Evolutionary conservation across 2,797 vertebrate genomes (phyloP), one percentile per base, ranked within the genome.

Genomic region (Betta splendens): DNA sequence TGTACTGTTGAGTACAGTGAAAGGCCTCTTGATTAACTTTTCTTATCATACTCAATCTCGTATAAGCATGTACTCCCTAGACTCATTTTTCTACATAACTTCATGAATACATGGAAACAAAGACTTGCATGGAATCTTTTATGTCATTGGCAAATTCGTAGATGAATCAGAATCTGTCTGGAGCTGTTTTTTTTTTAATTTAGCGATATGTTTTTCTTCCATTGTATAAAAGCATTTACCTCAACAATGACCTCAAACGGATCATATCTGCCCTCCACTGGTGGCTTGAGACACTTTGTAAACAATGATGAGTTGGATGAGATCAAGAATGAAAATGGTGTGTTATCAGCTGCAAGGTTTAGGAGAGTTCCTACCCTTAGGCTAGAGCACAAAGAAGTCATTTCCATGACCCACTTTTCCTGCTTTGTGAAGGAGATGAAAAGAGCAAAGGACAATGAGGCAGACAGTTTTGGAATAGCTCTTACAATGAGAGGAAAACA

Each of bases 401-500:
- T 77, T 87, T 90, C 81, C 83, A 82, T 89, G 85, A 89, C 84
- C 89, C 71, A 84, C 70, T 87, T 85, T 89, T 87, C 77, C 69
- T 84, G 77, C 61, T 64, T 72, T 75, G 71, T 81, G 65, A 66
- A 83, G 69, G 74, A 88, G 80, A 92, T 91, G 86, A 92, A 92
- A 91, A 83, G 83, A 66, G 51, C 32, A 9, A 5, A 67, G 80
- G 85, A 92, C 88, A 92, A 90, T 87, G 79, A 82, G 72, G 62
- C 72, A 69, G 81, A 85, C 80, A 77, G 73, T 77, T 85, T 87
- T 82, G 79, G 84, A 81, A 85, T 73, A 66, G 48, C 72, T 52
- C 47, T 68, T 83, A 91, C 92, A 93, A 92, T 90, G 56, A 83
- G 80, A 91, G 90, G 92, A 93, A 92, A 89, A 87, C 64, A 80